Percentiles rank a stretch among this genome's conserved stretches.
Conservation (phyloP, 1,140 invertebrate species). For the Trypoxylus dichotomus region DNA sequence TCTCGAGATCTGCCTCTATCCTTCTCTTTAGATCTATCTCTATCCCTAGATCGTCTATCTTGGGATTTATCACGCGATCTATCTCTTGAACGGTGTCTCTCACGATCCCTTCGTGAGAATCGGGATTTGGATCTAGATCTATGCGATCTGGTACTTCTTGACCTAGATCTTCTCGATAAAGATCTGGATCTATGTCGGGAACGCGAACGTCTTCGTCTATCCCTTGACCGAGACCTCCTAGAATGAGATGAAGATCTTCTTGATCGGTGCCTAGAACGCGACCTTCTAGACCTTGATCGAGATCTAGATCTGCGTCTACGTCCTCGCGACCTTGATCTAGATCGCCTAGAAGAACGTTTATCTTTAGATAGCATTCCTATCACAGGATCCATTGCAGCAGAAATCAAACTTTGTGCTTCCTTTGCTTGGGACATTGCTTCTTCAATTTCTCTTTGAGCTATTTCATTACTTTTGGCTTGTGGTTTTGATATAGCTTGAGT, state of each 20-base stretch:
- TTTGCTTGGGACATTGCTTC: constrained; percentile 96
- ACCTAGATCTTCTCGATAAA: constrained; percentile 35
- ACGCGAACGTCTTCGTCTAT: constrained; percentile 54
- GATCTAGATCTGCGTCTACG: constrained; percentile 58
- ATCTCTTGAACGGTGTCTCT: constrained; percentile 51
- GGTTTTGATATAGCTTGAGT: constrained; percentile 90
- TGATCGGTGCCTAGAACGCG: constrained; percentile 63
- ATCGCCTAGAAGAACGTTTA: constrained; percentile 64
- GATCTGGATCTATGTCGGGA: constrained; percentile 50
- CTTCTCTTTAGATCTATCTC: constrained; percentile 47
- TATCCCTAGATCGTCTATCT: constrained; percentile 55
- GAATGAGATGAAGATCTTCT: constrained; percentile 52
- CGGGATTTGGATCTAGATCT: constrained; percentile 52
- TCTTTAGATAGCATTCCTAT: constrained; percentile 83
- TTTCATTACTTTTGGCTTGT: constrained; percentile 92
- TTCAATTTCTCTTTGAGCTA: constrained; percentile 92
- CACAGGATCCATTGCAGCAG: constrained; percentile 88
- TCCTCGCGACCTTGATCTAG: constrained; percentile 60
- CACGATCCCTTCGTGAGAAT: constrained; percentile 42
- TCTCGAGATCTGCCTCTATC: constrained; percentile 31
- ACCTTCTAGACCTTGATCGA: constrained; percentile 56
- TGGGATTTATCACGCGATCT: constrained; percentile 44
- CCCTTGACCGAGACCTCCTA: constrained; percentile 52
- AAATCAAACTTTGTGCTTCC: constrained; percentile 91
- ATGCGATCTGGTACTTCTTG: constrained; percentile 35